phyloP scores from a whole-genome alignment of 2,113 vertebrate genomes.

The Eulemur macaco region DNA sequence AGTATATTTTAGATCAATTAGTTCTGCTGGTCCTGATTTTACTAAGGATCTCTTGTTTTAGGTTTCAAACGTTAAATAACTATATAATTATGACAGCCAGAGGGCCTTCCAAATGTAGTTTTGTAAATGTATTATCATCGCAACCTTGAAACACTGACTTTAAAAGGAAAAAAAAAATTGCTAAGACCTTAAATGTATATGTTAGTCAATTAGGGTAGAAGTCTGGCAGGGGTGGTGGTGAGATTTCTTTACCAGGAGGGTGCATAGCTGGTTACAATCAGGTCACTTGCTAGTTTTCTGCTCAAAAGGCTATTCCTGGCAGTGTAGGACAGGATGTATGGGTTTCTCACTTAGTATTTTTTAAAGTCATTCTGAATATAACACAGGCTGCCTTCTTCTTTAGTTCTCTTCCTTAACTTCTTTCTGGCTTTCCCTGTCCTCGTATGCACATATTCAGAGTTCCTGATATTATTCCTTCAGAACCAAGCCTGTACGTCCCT shows the following conservation, averaged over 20 bases:
- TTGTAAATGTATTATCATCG: neutral
- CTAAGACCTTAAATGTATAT: neutral
- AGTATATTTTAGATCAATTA: neutral
- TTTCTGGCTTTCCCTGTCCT: neutral
- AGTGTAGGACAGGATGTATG: neutral
- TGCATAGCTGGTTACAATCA: neutral
- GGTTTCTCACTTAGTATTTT: neutral
- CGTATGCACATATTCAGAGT: neutral
- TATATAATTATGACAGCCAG: neutral
- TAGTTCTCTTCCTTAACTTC: neutral
- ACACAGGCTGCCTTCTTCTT: neutral
- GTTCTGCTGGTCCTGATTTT: neutral
- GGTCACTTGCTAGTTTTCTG: neutral
- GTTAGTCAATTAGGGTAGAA: neutral
- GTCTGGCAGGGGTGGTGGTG: neutral
- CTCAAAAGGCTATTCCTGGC: neutral
- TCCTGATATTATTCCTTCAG: neutral
- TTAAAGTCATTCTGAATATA: neutral
- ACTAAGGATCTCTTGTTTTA: neutral
- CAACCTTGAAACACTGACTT: neutral
- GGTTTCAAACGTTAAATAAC: slow-evolving; percentile 2
- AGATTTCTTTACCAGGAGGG: neutral
- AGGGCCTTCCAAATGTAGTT: neutral
- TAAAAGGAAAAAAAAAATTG: neutral
- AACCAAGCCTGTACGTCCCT: neutral